Conservation (phyloP, 1,140 invertebrate genomes). For the Grapholita molesta region DNA sequence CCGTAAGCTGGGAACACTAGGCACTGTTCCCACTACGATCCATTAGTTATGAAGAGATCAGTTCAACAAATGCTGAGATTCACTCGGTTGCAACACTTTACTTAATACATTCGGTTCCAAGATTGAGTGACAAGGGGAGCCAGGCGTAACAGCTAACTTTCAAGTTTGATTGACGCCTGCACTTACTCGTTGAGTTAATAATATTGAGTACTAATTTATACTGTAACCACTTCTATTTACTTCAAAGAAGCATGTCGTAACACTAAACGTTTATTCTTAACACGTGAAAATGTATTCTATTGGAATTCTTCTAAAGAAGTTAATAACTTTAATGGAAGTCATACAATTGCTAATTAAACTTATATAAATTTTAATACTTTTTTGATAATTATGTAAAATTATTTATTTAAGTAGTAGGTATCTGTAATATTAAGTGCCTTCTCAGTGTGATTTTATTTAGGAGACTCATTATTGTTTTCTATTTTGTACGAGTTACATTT, state of each 20-base stretch:
- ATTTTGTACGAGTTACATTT: not conserved
- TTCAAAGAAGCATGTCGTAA: conserved; percentile 27
- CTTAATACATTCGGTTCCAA: conserved; percentile 5
- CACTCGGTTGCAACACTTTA: conserved; percentile 12
- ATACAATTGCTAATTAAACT: not conserved
- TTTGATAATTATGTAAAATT: too few species aligned
- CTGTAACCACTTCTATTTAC: conserved; percentile 25
- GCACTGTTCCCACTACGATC: not conserved
- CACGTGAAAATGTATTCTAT: not conserved
- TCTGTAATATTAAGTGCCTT: too few species aligned
- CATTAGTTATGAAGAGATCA: not conserved
- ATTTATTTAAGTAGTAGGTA: not conserved
- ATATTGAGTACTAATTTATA: conserved; percentile 35
- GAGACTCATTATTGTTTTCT: too few species aligned
- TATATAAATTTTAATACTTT: not conserved
- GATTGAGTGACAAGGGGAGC: conserved; percentile 1
- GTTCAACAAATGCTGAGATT: not conserved
- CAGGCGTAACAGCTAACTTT: conserved; percentile 31
- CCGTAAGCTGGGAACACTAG: too few species aligned
- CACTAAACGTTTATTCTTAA: conserved; percentile 1
- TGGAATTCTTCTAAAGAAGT: not conserved
- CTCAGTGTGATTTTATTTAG: too few species aligned
- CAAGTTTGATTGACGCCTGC: conserved; percentile 38
- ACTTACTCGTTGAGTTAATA: conserved; percentile 27
- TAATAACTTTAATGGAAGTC: not conserved